Conservation (phyloP, 2,797 vertebrate genomes). For the Chaenodraco wilsoni region DNA sequence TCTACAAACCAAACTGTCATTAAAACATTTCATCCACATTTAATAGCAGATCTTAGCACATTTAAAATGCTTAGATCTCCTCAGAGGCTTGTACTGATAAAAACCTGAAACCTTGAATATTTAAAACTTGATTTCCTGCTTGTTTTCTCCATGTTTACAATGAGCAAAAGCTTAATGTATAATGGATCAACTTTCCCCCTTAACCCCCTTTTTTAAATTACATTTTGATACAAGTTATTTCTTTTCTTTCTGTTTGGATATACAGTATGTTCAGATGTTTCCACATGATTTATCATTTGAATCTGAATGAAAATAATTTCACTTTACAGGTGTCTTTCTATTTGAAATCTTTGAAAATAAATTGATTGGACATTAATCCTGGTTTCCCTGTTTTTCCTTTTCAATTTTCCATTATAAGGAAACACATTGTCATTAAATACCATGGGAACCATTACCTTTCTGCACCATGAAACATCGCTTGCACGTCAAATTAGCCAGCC, state of each 20-base stretch:
- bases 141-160: conserved; percentile 19
- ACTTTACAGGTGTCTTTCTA: background rate
- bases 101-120: background rate
- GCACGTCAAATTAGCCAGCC: too few species aligned
- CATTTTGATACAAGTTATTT: background rate
- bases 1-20: background rate
- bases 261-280: background rate
- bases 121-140: background rate
- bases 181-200: background rate
- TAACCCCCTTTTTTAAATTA: background rate
- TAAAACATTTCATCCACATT: background rate
- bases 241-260: background rate
- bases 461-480: too few species aligned
- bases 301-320: conserved; percentile 27
- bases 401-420: too few species aligned
- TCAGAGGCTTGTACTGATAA: background rate
- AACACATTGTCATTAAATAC: too few species aligned
- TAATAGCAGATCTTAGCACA: background rate
- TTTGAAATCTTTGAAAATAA: too few species aligned
- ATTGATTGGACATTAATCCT: too few species aligned
- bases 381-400: too few species aligned
- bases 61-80: background rate
- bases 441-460: too few species aligned
- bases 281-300: background rate
- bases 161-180: conserved; percentile 10